These are phyloP conservation scores for Misgurnus mizolepis DNA, from an alignment of 2,113 vertebrate genomes.

Conservation along the genomic window DNA sequence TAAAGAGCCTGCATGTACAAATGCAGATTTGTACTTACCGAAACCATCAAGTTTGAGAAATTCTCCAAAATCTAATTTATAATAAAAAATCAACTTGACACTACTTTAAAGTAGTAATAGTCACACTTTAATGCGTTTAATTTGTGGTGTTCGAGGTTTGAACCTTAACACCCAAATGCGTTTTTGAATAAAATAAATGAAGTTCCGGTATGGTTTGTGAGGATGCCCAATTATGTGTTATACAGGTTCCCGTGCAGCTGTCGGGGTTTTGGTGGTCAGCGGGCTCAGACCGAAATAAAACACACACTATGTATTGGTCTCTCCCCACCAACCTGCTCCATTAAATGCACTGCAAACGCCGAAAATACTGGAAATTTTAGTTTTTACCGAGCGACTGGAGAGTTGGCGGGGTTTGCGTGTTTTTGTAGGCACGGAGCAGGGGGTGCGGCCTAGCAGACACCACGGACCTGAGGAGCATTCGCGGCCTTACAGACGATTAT, in stretches of 20 bases:
- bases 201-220: constrained; percentile 62
- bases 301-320: not conserved
- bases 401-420: not conserved
- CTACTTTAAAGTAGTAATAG: not conserved
- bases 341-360: not conserved
- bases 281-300: constrained; percentile 28
- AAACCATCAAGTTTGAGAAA: not conserved
- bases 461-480: not conserved
- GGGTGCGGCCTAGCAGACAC: constrained; percentile 27
- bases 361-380: not conserved
- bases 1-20: not conserved
- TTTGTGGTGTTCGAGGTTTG: not conserved
- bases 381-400: not conserved
- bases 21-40: not conserved
- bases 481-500: not conserved
- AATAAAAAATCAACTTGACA: not conserved
- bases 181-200: constrained; percentile 2
- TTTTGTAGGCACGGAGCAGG: not conserved
- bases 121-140: no score
- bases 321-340: not conserved
- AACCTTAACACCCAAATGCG: not conserved
- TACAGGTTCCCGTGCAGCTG: constrained; percentile 72
- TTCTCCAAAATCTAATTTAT: not conserved
- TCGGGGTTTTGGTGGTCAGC: constrained; percentile 49
- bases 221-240: constrained; percentile 64